Evolutionary conservation across 2,113 vertebrate species (phyloP), one percentile per base, ranked within the genome.

Genomic region (Laterallus jamaicensis): DNA sequence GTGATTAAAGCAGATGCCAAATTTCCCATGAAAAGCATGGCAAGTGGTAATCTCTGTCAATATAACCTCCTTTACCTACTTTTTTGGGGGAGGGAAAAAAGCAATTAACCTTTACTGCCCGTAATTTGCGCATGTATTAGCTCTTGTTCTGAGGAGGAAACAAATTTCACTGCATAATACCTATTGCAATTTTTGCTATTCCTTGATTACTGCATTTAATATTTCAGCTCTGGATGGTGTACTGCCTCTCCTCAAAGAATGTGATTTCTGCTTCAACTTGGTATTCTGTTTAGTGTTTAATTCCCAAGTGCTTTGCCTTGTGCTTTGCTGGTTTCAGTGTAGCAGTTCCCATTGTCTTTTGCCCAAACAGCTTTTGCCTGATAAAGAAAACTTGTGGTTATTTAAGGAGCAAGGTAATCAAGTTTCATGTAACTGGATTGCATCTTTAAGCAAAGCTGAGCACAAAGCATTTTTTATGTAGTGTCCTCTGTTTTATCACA

Each of bases 71-170:
- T 78, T 77, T 67, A 28, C 21, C 12, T 92, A 13, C 10, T 60
- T 56, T 87, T 78, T 37, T 32, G 5, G 7, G 12, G 37, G 2
- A 29, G 42, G 25, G 24, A 29, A 42, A 39, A 29, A 26, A 54
- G 25, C 63, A 95, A 87, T 77, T 96, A 95, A 81, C 80, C 74
- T 88, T 84, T 92, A 75, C 88, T 96, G n/a, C 24, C 56, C 49
- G 79, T 95, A 69, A 92, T 97, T 95, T 97, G 8, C 39, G 82
- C 17, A 68, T 35, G 7, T 78, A 39, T 88, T 79, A 82, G 83
- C 35, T 12, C 28, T 76, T 4, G 6, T 89, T 95, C 58, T 76
- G 71, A 79, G 66, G 54, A 89, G 76, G 26, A 76, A 69, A 68
- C 24, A 22, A 18, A 76, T 89, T 55, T 62, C 73, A 79, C 42